A percentile compares a stretch with the other conserved stretches of the same genome.
Conservation (phyloP, 2,113 vertebrate genomes). For the Terrapene triunguis region DNA sequence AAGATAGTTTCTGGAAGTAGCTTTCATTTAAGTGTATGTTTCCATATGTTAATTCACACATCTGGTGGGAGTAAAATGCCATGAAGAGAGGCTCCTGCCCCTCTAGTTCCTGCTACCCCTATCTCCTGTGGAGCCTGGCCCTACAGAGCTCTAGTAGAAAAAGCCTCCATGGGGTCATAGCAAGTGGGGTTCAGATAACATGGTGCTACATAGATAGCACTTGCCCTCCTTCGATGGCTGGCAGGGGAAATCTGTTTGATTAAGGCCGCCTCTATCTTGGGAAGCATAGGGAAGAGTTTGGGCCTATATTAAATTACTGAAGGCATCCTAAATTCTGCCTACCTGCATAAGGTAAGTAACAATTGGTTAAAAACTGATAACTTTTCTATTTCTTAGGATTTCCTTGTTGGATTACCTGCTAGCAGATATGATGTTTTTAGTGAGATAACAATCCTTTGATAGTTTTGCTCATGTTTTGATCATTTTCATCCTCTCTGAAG, state of each 20-base stretch:
- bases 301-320: neutral
- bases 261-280: neutral
- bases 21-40: neutral
- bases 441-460: neutral
- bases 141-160: neutral
- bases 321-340: neutral
- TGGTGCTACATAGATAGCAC: accelerated
- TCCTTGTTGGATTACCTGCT: neutral
- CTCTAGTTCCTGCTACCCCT: neutral
- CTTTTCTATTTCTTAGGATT: neutral
- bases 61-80: neutral
- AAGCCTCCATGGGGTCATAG: neutral
- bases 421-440: neutral
- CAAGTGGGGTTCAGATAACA: neutral
- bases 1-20: neutral
- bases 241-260: neutral
- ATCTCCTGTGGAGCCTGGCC: neutral
- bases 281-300: neutral
- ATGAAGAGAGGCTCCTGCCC: neutral
- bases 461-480: neutral
- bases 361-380: neutral
- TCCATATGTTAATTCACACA: neutral
- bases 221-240: neutral
- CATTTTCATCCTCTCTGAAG: neutral
- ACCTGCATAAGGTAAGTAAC: neutral